phyloP scores from a whole-genome alignment of 2,888 invertebrate species.

The Helobdella robusta region DNA sequence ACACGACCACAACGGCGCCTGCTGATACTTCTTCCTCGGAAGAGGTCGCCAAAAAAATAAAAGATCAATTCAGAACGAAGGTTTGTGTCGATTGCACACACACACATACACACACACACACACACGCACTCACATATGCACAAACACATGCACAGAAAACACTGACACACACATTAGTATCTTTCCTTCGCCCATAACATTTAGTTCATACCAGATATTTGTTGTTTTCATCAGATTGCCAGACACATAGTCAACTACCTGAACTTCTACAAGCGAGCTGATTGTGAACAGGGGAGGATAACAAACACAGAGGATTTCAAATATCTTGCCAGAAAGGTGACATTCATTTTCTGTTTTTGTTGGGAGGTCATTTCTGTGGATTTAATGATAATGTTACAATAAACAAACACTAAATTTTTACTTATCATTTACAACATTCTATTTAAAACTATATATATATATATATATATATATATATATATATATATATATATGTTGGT shows the following conservation, averaged over 20 bases:
- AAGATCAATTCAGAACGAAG: constrained; percentile 72
- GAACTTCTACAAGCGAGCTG: constrained; percentile 75
- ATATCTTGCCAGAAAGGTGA: constrained; percentile 73
- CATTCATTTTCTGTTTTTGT: no score
- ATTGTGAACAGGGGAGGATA: constrained; percentile 74
- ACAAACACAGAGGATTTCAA: constrained; percentile 83
- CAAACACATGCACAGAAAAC: neutral
- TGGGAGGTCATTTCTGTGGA: no score
- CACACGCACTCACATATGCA: neutral
- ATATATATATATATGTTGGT: no score
- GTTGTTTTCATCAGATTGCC: constrained; percentile 42
- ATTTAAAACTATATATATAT: no score
- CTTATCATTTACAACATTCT: no score
- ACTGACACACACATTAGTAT: neutral
- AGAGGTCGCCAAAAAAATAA: constrained; percentile 61
- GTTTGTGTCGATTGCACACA: no score
- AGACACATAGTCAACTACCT: constrained; percentile 58
- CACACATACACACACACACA: no score
- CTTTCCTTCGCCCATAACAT: neutral
- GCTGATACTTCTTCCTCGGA: constrained; percentile 53
- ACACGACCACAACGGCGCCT: constrained; percentile 50
- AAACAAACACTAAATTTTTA: no score
- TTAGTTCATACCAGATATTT: neutral
- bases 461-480: no score
- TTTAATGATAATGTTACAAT: no score